Conservation (phyloP, 2,113 vertebrate species). For the Rallus limicola region DNA sequence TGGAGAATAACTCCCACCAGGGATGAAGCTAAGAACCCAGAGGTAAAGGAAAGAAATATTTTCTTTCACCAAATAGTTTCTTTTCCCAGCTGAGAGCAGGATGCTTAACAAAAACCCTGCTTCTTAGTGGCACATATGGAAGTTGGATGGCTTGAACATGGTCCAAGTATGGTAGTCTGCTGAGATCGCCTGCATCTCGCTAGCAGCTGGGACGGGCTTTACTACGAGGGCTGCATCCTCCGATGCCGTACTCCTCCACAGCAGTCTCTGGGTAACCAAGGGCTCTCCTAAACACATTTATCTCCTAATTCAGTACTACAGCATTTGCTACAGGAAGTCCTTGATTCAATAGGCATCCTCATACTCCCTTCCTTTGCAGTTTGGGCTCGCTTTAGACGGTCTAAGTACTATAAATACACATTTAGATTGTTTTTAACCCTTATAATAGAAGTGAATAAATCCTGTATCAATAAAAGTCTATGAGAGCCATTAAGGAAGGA, state of each 20-base stretch:
- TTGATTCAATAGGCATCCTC: not conserved
- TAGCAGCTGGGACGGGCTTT: slow-evolving; percentile 15
- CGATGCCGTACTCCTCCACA: not conserved
- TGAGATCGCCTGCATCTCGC: not conserved
- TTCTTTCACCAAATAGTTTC: not conserved
- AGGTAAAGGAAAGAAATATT: not conserved
- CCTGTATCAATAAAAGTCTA: not conserved
- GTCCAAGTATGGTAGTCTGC: not conserved
- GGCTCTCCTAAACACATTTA: not conserved
- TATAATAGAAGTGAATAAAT: not conserved
- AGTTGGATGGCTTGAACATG: not conserved
- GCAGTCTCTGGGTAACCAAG: not conserved
- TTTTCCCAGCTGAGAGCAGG: not conserved
- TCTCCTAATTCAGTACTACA: not conserved
- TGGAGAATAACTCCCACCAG: not conserved
- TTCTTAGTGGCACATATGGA: not conserved
- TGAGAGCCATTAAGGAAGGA: not conserved
- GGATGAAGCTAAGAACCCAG: not conserved
- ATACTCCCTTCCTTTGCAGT: not conserved
- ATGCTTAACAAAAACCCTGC: not conserved
- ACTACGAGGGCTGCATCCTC: not conserved
- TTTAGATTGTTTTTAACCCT: not conserved
- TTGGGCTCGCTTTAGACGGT: not conserved
- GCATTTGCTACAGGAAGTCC: not conserved
- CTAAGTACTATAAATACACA: not conserved